A percentile compares a stretch with the other conserved stretches of the same genome.
Evolutionary conservation across 2,888 invertebrate species (phyloP).

Genomic region (Tryphoninae sp.): DNA sequence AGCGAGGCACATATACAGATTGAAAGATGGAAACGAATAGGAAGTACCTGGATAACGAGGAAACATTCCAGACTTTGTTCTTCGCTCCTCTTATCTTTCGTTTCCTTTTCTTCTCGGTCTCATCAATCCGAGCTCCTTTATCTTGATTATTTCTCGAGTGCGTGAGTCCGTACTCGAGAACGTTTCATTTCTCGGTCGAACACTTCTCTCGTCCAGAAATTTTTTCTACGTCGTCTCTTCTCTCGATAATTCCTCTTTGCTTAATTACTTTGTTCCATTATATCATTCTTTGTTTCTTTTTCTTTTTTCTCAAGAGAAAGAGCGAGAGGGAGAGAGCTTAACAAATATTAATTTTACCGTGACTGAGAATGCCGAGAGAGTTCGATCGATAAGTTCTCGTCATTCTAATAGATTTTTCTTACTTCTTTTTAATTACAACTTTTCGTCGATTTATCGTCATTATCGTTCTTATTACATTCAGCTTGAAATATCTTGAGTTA

Average conservation of each 20-base stretch:
- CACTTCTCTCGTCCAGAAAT: constrained; percentile 14
- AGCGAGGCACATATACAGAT: constrained; percentile 4
- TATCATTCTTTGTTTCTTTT: background rate
- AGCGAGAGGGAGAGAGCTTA: background rate
- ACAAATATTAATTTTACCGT: constrained; percentile 28
- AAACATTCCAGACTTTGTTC: constrained; percentile 42
- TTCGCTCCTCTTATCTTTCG: constrained; percentile 23
- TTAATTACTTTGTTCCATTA: constrained; percentile 47
- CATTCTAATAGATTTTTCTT: background rate
- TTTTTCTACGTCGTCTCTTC: constrained; percentile 11
- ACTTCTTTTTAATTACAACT: background rate
- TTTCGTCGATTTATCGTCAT: background rate
- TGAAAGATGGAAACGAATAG: background rate
- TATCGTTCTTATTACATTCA: background rate
- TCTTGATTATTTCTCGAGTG: constrained; percentile 51
- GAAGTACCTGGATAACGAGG: constrained; percentile 8
- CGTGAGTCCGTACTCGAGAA: constrained; percentile 33
- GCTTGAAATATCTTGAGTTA: too few relatives aligned
- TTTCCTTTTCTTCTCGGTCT: constrained; percentile 21
- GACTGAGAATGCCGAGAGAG: background rate
- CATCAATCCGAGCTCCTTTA: constrained; percentile 37
- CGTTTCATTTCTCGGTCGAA: constrained; percentile 36
- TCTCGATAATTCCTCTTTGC: constrained; percentile 37
- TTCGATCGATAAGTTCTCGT: constrained; percentile 8
- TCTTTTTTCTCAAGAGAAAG: too few relatives aligned